Evolutionary conservation across 1,140 invertebrate genomes (phyloP), one percentile per base, ranked within the genome.

Genomic region (Dendroctonus valens): DNA sequence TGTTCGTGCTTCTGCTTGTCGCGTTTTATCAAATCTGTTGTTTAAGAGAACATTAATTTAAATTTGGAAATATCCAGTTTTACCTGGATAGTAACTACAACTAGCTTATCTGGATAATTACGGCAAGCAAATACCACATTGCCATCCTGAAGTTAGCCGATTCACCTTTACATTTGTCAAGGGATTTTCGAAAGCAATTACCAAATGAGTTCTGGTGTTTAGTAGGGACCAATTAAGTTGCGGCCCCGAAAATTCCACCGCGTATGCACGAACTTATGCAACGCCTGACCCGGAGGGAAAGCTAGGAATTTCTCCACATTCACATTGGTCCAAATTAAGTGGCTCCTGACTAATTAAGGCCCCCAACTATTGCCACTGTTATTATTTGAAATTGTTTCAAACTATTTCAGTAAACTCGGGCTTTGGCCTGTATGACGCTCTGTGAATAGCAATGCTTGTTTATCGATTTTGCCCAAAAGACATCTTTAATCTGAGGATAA

Each of bases 291-390:
- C 42, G 42, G 9, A 46, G 42, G 57, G 57, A 48, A 55, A 51
- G 50, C 57, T 5, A 46, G 57, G 57, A 59, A 59, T 59, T 59
- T 59, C 57, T 59, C 12, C 57, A 59, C 57, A 46, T 59, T 59
- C 57, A 26, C 42, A 59, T 59, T 59, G 41, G 14, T 59, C 42
- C 42, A 59, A 59, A 59, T 59, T 59, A 59, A 59, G 41, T 46
- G 57, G 14, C 41, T 48, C 11, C 12, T 7, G 15, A 42, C 12
- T 59, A 59, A 59, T 59, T 59, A 59, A 59, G n/a, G 46, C 8
- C 53, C n/a, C 59, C 12, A 52, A 37, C 50, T 52, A 52, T 52
- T 15, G 50, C 26, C 9, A 37, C 8, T 9, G 26, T 37, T 52
- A 26, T 26, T 26, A 52, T 52, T 52, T 52, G 50, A 52, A 52